These are phyloP conservation scores for Netelia fuscicornis DNA, from an alignment of 2,888 invertebrate species.

Conservation along the genomic window DNA sequence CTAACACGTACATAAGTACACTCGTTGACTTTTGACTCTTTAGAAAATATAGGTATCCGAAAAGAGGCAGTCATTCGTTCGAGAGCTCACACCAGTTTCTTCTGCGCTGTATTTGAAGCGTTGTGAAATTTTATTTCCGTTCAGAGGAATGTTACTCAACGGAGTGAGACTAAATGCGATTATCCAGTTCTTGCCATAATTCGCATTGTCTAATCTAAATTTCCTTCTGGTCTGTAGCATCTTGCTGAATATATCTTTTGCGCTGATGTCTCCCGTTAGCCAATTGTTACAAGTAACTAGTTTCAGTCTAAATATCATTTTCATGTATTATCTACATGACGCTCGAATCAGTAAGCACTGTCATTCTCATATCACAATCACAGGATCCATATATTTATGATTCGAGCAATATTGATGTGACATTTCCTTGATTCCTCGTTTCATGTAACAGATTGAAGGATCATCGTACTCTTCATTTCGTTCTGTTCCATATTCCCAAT, in stretches of 20 bases:
- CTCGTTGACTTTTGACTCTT: conserved; percentile 55
- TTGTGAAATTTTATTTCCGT: too few relatives aligned
- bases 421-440: background rate
- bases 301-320: background rate
- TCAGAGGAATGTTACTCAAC: too few relatives aligned
- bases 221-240: background rate
- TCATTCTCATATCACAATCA: conserved; percentile 23
- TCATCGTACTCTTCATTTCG: background rate
- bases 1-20: conserved; percentile 67
- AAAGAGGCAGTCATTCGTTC: background rate
- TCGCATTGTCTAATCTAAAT: background rate
- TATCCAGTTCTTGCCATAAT: background rate
- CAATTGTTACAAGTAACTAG: background rate
- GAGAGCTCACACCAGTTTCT: conserved; percentile 29
- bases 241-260: background rate
- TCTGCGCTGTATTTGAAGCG: background rate
- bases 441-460: background rate
- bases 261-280: conserved; percentile 5
- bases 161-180: too few relatives aligned
- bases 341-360: conserved; percentile 15
- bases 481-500: background rate
- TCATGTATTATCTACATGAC: background rate
- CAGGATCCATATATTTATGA: background rate
- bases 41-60: background rate
- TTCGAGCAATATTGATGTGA: background rate